phyloP scores from a whole-genome alignment of 2,797 vertebrate genomes.

The Bovichtus diacanthus region DNA sequence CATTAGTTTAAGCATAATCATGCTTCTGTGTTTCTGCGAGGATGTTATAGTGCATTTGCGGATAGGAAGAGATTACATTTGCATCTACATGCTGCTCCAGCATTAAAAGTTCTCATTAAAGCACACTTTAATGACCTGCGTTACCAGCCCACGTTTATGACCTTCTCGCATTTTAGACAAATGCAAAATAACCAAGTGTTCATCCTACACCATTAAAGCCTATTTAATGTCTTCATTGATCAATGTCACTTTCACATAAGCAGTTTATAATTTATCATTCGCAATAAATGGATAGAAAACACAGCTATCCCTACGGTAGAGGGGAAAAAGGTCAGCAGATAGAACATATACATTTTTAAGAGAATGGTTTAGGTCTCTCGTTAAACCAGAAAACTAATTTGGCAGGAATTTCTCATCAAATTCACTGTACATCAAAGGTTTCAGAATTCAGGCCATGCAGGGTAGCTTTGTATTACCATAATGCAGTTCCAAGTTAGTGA shows the following conservation, averaged over 20 bases:
- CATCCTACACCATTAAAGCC: conserved; percentile 74
- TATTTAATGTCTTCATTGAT: conserved; percentile 82
- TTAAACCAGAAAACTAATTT: conserved; percentile 57
- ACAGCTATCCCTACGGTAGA: conserved; percentile 32
- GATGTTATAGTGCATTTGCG: conserved; percentile 32
- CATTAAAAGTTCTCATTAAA: conserved; percentile 71
- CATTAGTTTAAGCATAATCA: conserved; percentile 46
- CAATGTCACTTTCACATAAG: conserved; percentile 79
- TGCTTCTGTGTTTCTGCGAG: conserved; percentile 26
- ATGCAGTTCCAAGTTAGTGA: background rate
- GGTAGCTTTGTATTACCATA: background rate
- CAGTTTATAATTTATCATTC: conserved; percentile 79
- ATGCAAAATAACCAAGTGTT: conserved; percentile 73
- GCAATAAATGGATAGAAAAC: conserved; percentile 69
- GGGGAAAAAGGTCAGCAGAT: conserved; percentile 60
- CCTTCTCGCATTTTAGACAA: conserved; percentile 71
- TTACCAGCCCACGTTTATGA: conserved; percentile 73
- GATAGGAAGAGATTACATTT: conserved; percentile 49
- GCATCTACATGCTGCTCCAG: conserved; percentile 45
- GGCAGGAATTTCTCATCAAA: conserved; percentile 49
- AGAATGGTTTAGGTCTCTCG: conserved; percentile 7
- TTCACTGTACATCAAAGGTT: conserved; percentile 47
- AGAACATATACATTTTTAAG: conserved; percentile 46
- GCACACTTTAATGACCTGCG: conserved; percentile 67
- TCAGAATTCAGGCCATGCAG: conserved; percentile 28